Percentiles rank a stretch among this genome's conserved stretches.
phyloP scores from a whole-genome alignment of 1,140 invertebrate species.

The Drosophila sucinea region DNA sequence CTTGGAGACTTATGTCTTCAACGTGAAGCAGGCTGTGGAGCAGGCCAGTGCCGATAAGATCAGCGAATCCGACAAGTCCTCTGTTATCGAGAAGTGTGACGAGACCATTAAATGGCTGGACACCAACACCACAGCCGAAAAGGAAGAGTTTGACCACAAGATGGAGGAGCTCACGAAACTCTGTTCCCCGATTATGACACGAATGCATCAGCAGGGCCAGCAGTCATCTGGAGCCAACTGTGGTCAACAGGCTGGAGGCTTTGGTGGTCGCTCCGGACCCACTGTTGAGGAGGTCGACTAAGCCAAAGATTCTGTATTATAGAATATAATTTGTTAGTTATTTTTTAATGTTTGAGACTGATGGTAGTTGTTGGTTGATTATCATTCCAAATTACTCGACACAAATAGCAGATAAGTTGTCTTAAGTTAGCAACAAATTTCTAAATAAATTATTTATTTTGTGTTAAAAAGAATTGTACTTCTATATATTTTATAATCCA shows the following conservation, averaged over 20 bases:
- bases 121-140: slow-evolving; percentile 86
- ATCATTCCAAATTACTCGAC: background rate
- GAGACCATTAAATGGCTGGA: slow-evolving; percentile 87
- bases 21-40: slow-evolving; percentile 86
- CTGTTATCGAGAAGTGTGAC: slow-evolving; percentile 84
- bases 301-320: background rate
- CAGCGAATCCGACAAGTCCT: slow-evolving; percentile 86
- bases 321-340: background rate
- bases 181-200: slow-evolving; percentile 85
- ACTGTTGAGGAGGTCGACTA: slow-evolving; percentile 70
- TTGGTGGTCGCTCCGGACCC: slow-evolving; percentile 57
- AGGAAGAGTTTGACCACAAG: slow-evolving; percentile 87
- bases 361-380: background rate
- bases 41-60: slow-evolving; percentile 84
- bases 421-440: slow-evolving; percentile 41
- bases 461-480: too few species aligned
- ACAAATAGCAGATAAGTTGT: too few species aligned
- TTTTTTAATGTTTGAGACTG: slow-evolving; percentile 7
- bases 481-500: too few species aligned
- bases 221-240: slow-evolving; percentile 2
- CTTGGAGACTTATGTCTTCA: slow-evolving; percentile 90
- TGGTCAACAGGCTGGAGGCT: slow-evolving; percentile 74
- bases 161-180: slow-evolving; percentile 84
- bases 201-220: slow-evolving; percentile 80
- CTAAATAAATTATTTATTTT: slow-evolving; percentile 32